phyloP scores from a whole-genome alignment of 2,888 invertebrate species.

The Meteorus cinctellus region DNA sequence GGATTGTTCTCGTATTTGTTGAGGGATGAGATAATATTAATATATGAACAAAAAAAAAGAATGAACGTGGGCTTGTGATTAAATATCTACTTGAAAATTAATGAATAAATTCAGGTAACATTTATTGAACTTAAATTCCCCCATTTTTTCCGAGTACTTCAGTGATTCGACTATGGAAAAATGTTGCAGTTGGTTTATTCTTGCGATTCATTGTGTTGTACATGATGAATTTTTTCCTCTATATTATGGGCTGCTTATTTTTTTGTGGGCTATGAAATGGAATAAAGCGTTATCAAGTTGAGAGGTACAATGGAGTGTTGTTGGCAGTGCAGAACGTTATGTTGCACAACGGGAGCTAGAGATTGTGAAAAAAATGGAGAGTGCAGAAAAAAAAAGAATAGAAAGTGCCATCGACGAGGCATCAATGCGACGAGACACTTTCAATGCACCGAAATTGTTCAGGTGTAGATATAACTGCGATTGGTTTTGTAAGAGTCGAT shows the following conservation, averaged over 20 bases:
- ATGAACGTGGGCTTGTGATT: too few relatives aligned
- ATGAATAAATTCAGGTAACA: too few relatives aligned
- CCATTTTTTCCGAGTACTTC: too few relatives aligned
- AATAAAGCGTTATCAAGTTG: not conserved
- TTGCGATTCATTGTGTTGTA: too few relatives aligned
- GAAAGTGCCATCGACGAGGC: not conserved
- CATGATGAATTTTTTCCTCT: too few relatives aligned
- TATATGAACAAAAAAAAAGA: too few relatives aligned
- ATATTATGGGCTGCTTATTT: not conserved
- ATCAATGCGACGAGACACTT: not conserved
- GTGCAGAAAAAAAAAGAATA: not conserved
- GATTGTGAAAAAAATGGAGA: not conserved
- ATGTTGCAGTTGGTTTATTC: too few relatives aligned
- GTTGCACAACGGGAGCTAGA: slow-evolving; percentile 2
- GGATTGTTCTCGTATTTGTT: too few relatives aligned
- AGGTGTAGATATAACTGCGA: not conserved
- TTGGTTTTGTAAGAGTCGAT: slow-evolving; percentile 5
- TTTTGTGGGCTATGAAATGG: not conserved
- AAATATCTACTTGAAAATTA: too few relatives aligned
- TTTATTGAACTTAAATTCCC: too few relatives aligned
- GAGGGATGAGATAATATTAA: too few relatives aligned
- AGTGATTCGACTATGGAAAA: too few relatives aligned
- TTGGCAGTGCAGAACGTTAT: not conserved
- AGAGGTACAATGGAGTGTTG: not conserved
- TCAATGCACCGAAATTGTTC: not conserved